A percentile compares a stretch with the other conserved stretches of the same genome.
These are phyloP conservation scores for Desoria tigrina DNA, from an alignment of 2,888 invertebrate species.

Conservation along the genomic window DNA sequence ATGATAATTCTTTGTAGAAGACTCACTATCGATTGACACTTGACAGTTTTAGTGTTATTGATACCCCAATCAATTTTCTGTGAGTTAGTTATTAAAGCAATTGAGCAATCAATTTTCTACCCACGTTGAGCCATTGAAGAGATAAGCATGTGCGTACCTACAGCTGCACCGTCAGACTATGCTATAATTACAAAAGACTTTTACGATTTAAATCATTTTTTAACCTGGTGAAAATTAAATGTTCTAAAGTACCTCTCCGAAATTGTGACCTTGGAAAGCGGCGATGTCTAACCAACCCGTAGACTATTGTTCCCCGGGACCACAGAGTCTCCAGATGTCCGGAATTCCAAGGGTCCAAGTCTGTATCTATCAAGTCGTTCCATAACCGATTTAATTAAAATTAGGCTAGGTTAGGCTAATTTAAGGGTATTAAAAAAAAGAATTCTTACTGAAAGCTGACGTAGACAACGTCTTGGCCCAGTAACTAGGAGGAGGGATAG, in stretches of 20 bases:
- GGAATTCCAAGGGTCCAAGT: slow-evolving; percentile 35
- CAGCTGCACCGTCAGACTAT: slow-evolving; percentile 13
- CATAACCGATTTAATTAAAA: neutral
- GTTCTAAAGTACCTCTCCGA: slow-evolving; percentile 17
- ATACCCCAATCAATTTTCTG: no score
- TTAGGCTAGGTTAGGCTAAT: no score
- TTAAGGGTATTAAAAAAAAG: no score
- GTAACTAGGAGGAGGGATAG: slow-evolving; percentile 30
- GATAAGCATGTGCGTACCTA: slow-evolving; percentile 28
- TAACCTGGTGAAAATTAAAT: neutral
- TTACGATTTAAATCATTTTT: no score
- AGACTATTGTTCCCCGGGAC: slow-evolving; percentile 21
- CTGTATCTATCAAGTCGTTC: slow-evolving; percentile 24
- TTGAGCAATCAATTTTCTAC: neutral
- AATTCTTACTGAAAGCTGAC: slow-evolving; percentile 16
- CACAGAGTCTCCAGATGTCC: slow-evolving; percentile 30
- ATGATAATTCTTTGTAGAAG: no score
- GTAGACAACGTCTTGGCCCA: slow-evolving; percentile 32
- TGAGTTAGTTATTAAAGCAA: no score
- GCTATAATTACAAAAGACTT: no score
- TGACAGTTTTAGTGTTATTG: no score
- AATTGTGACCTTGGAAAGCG: slow-evolving; percentile 20
- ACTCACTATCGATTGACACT: no score
- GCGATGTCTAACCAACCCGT: slow-evolving; percentile 37
- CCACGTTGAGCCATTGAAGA: slow-evolving; percentile 40